Evolutionary conservation across 2,888 invertebrate species (phyloP).

Genomic region (Smittia aterrima): DNA sequence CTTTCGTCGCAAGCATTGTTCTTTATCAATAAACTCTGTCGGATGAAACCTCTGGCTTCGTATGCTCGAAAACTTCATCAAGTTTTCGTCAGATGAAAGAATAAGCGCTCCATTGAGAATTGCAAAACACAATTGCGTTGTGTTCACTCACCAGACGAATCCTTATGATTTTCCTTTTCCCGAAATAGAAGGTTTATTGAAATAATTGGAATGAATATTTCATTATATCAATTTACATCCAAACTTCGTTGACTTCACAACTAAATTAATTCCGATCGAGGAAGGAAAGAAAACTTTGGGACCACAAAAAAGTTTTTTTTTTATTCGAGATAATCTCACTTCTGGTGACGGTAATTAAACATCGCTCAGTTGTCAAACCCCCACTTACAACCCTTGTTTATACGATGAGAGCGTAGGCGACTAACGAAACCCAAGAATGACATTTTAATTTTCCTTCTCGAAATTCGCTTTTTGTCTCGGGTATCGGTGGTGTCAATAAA

Average conservation of each 20-base stretch:
- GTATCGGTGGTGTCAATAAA: background rate
- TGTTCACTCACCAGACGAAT: background rate
- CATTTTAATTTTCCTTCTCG: conserved; percentile 1
- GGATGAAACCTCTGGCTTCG: no score
- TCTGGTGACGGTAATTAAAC: conserved; percentile 23
- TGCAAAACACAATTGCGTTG: background rate
- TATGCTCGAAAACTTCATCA: no score
- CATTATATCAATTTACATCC: conserved; percentile 28
- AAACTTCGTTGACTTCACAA: background rate
- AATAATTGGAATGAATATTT: conserved; percentile 37
- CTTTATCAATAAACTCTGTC: no score
- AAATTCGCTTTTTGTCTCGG: background rate
- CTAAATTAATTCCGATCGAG: background rate
- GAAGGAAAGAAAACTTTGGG: background rate
- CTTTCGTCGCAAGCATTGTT: no score
- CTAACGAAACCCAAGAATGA: background rate
- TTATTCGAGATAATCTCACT: background rate
- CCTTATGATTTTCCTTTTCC: background rate
- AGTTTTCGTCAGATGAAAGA: no score
- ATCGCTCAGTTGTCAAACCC: conserved; percentile 22
- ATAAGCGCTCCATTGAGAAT: background rate
- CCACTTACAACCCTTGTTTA: background rate
- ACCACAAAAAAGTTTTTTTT: background rate
- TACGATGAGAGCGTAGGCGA: background rate
- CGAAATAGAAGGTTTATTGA: background rate